Base-by-base conservation (phyloP, 2,888 invertebrate species). In the Melieria picta region DNA sequence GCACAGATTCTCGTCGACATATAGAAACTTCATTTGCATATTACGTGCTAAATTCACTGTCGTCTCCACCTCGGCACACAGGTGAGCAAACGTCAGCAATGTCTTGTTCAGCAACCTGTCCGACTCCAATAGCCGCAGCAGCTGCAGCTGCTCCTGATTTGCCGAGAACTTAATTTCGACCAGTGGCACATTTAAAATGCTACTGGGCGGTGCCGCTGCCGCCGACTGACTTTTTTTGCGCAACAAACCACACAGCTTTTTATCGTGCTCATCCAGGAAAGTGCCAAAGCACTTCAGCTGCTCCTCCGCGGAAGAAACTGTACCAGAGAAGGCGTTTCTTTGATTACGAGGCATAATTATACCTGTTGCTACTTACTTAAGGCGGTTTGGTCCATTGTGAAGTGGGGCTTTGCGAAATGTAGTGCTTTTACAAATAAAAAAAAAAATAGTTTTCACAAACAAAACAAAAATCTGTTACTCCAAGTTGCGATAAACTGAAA, bases 61-160 rank as follows among this genome's bases (percentile, higher is more conserved):
- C 67, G 89, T 84, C 69, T 90, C 88, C 72, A 94, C 91, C 88
- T 97, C 97, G 77, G 91, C 89, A 85, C 94, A 95, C 3, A 96
- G 88, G 7, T 93, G 91, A 13, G 93, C 91, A 72, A 97, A 90
- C 0, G 94, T 93, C 57, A 93, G 91, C 7, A 97, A 88, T 61
- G 96, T 90, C 87, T 94, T 93, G 50, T 93, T 93, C 79, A 96
- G 89, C 64, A 92, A 88, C 82, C 93, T 93, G 85, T 96, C 95
- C 43, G 94, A 94, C 76, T 93, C 91, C 10, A 94, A 91, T 73
- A 96, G 85, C 76, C 93, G 91, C 48, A 93, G 87, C 48, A 94
- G 84, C 5, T 90, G 88, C 11, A 91, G 88, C 76, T 90, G 89
- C 86, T 95, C 94, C 42, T 75, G 73, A 72, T 80, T 76, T 42